Evolutionary conservation across 2,888 invertebrate genomes (phyloP).

Genomic region (Acutogordius australiensis): DNA sequence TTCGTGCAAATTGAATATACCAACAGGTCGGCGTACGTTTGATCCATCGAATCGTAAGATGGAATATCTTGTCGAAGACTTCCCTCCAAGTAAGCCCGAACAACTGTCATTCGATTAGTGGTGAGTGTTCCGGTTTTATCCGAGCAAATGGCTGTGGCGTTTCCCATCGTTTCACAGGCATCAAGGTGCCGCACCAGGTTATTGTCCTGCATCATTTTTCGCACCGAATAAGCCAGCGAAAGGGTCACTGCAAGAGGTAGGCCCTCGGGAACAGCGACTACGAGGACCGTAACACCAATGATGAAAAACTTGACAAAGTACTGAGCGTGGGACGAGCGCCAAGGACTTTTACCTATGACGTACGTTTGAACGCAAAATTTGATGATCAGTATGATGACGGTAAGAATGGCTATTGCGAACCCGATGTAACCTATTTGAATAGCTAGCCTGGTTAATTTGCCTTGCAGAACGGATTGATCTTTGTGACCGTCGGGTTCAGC

Average conservation of each 20-base stretch:
- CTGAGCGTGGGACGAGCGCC: conserved; percentile 15
- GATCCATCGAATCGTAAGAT: not conserved
- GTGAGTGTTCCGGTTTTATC: conserved; percentile 30
- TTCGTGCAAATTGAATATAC: not conserved
- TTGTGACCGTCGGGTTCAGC: not conserved
- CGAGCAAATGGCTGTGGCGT: conserved; percentile 30
- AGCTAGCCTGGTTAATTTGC: conserved; percentile 20
- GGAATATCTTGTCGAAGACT: conserved; percentile 8
- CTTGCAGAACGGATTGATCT: conserved; percentile 18
- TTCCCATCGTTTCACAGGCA: conserved; percentile 31
- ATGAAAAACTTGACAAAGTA: conserved; percentile 14
- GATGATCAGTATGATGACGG: conserved; percentile 19
- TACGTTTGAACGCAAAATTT: conserved; percentile 20
- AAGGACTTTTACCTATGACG: conserved; percentile 17
- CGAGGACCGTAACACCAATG: conserved; percentile 16
- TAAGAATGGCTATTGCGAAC: conserved; percentile 20
- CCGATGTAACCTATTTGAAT: conserved; percentile 22
- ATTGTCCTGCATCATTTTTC: conserved; percentile 30
- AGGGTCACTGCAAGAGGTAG: conserved; percentile 26
- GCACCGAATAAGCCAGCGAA: conserved; percentile 15
- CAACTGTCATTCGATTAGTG: conserved; percentile 30
- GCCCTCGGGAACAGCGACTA: conserved; percentile 24
- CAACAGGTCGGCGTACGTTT: not conserved
- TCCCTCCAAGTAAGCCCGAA: conserved; percentile 25
- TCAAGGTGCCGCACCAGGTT: conserved; percentile 30